Evolutionary conservation across 2,797 vertebrate genomes (phyloP), one percentile per base, ranked within the genome.

Genomic region (Amniataba percoides): DNA sequence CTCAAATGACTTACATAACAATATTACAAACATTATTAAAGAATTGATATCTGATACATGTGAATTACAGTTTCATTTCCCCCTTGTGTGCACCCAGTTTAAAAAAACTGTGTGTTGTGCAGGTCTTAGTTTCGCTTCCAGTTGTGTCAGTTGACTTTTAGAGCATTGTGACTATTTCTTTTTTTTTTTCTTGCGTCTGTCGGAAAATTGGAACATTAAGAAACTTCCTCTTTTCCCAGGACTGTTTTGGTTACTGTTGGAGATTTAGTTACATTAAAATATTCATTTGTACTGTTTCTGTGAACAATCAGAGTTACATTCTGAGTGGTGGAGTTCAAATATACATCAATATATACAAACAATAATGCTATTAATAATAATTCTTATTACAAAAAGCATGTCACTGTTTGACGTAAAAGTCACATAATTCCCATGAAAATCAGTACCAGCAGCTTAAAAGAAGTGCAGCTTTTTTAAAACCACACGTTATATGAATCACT

Each of bases 41-140:
- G 15, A n/a, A 27, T 43, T 7, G 19, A 7, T 2, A 43, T 34
- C 14, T 19, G 36, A 13, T 5, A 6, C 3, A 10, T 31, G 27
- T 65, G 2, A 18, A 53, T 60, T 21, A 4, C 2, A 36, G 25
- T 57, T 43, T 36, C 0, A 43, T 23, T 45, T 57, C 15, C 8
- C 7, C 14, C 1, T 51, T 51, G 3, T 23, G 6, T 19, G 6
- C 39, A 43, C 21, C 2, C 11, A 72, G 13, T 13, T 43, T n/a
- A n/a, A 15, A 6, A 60, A 34, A 45, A 42, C 0, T 12, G 15
- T 12, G 4, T 16, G 23, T 55, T 11, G 12, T 49, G 39, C 23
- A 39, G 7, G 9, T 13, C 13, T 52, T 3, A 23, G 62, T 84
- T 86, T 80, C 42, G 1, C 43, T 88, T 86, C 80, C 77, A 8